These are phyloP conservation scores for Manis pentadactyla DNA, from an alignment of 2,797 vertebrate genomes.

Conservation along the genomic window DNA sequence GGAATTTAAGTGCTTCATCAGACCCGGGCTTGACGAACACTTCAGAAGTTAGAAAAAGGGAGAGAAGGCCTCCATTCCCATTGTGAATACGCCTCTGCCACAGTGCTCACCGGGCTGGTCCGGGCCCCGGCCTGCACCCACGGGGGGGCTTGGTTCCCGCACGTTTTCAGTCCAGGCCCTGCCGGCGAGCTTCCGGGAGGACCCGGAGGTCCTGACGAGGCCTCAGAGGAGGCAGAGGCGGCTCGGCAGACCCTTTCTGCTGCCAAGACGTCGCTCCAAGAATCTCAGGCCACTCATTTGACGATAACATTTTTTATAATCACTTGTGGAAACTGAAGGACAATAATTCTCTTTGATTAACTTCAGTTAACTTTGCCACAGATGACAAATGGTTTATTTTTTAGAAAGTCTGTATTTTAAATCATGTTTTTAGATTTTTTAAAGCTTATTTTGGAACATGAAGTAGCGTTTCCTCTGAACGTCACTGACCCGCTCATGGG, in stretches of 20 bases:
- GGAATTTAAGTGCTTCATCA: constrained; percentile 82
- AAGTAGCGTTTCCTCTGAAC: not conserved
- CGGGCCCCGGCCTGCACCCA: not conserved
- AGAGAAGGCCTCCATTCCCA: constrained; percentile 61
- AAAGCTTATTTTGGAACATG: not conserved
- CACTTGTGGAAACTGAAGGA: constrained; percentile 27
- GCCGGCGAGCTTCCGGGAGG: not conserved
- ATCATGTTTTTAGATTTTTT: not conserved
- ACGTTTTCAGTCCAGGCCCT: not conserved
- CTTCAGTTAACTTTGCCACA: not conserved
- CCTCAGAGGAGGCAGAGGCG: not conserved
- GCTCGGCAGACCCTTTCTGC: not conserved
- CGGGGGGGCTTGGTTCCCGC: not conserved
- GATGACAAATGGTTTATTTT: constrained; percentile 26
- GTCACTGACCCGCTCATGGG: not conserved
- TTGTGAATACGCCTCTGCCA: not conserved
- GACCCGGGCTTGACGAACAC: constrained; percentile 78
- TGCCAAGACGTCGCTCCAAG: not conserved
- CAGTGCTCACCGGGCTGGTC: not conserved
- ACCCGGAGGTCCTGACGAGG: not conserved
- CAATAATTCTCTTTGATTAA: not conserved
- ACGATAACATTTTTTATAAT: constrained; percentile 6
- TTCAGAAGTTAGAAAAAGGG: constrained; percentile 80
- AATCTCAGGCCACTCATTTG: not conserved
- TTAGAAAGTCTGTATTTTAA: constrained; percentile 4